Percentiles rank a stretch among this genome's conserved stretches.
Conservation (phyloP, 2,888 invertebrate genomes). For the Hyles lineata region DNA sequence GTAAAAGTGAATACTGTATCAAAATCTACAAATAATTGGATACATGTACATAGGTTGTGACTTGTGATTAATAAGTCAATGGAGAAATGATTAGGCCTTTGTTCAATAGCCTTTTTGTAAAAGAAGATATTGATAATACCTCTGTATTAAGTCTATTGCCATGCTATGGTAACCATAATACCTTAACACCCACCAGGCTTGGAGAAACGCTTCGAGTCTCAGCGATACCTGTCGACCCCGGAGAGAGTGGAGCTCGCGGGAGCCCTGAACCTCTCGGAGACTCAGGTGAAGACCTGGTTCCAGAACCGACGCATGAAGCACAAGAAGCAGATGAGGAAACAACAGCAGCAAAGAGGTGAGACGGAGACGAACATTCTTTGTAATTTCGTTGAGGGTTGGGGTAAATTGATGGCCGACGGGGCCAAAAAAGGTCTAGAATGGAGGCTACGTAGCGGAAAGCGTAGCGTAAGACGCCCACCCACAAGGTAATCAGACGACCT, state of each 20-base stretch:
- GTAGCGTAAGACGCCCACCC: too few species aligned
- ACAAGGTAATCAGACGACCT: too few species aligned
- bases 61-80: too few species aligned
- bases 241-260: constrained; percentile 97
- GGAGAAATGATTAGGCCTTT: too few species aligned
- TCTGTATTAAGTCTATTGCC: too few species aligned
- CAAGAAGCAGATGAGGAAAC: constrained; percentile 94
- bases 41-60: too few species aligned
- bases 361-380: background rate
- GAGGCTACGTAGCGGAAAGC: too few species aligned
- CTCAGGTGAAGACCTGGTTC: constrained; percentile 99
- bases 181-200: constrained; percentile 85
- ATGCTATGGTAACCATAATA: background rate
- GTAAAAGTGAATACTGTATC: too few species aligned
- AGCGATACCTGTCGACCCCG: constrained; percentile 97
- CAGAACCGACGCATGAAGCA: constrained; percentile 99
- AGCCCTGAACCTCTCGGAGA: constrained; percentile 96
- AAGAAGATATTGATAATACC: too few species aligned
- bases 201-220: constrained; percentile 97
- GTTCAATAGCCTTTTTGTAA: too few species aligned
- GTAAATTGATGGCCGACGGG: background rate
- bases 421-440: too few species aligned
- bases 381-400: background rate
- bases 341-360: constrained; percentile 58
- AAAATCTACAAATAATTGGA: too few species aligned